A percentile compares a stretch with the other conserved stretches of the same genome.
These are phyloP conservation scores for Anguilla obscura DNA, from an alignment of 2,797 vertebrate species.

Conservation along the genomic window DNA sequence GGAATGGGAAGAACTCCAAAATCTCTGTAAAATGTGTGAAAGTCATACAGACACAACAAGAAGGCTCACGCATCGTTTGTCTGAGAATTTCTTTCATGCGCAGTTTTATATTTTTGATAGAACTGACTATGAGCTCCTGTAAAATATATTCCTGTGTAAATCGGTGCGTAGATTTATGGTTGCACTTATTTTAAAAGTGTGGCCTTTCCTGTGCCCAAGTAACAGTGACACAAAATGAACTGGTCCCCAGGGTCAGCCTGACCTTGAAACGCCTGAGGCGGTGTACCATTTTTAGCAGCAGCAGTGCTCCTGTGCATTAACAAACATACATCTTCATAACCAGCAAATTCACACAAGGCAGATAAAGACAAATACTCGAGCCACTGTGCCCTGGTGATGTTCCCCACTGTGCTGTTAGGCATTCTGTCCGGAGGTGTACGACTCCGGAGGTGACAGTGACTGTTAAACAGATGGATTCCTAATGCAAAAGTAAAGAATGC, in stretches of 20 bases:
- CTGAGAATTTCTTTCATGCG: too few species aligned
- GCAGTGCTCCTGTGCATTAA: neutral
- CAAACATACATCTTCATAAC: slow-evolving; percentile 23
- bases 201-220: neutral
- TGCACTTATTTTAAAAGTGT: neutral
- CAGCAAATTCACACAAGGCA: neutral
- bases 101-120: too few species aligned
- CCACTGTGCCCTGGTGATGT: neutral
- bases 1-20: too few species aligned
- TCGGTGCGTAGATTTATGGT: neutral
- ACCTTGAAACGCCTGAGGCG: neutral
- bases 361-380: slow-evolving; percentile 16
- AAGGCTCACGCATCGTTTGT: too few species aligned
- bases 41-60: too few species aligned
- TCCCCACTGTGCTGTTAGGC: neutral
- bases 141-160: neutral
- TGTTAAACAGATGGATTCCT: slow-evolving; percentile 21
- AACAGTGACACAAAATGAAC: neutral
- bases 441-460: neutral
- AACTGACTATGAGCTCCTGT: too few species aligned
- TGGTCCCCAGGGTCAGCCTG: neutral
- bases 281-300: neutral
- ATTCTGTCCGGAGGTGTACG: neutral
- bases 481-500: slow-evolving; percentile 23
- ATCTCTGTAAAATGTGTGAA: too few species aligned